Evolutionary conservation across 53 echinoderm and acorn worm species (phyloP), one percentile per base, ranked within the genome.

Genomic region (Echinometra lucunter): DNA sequence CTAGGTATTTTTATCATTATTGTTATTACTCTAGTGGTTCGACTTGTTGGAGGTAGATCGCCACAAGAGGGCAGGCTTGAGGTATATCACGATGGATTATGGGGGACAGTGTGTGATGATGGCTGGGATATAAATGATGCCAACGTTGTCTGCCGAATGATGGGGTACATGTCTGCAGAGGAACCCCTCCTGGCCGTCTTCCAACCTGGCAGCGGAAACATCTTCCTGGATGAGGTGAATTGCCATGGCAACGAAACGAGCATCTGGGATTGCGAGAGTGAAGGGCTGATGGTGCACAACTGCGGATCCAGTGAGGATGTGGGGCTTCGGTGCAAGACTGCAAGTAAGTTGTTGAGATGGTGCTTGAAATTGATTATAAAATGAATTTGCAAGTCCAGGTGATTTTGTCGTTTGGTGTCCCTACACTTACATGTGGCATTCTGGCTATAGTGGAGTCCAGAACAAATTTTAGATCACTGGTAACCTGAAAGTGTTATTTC

Each of bases 61-160:
- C 93, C 93, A 7, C 55, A 45, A 57, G 93, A 92, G 47, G 93
- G 93, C 53, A 49, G 93, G 37, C 56, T 92, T 17, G 93, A 92
- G 45, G 93, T 92, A 10, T 75, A 75, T 10, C n/a, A 49, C 56
- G 16, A 92, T 30, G 93, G 93, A 37, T 13, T 18, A 12, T 92
- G 93, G 93, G 80, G 93, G 18, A 92, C 93, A 30, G 57, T 92
- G 19, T 92, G 93, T 37, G 93, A 92, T 16, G 93, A 92, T 55
- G 37, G 27, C 19, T 92, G 93, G 93, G 93, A 57, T 49, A 47
- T 78, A 18, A 15, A 67, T 2, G 92, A 92, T 57, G 92, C 92
- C 35, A 47, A 55, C 35, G 92, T 92, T 7, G 80, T 78, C 23
- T 92, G 92, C 15, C 53, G 78, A 30, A 78, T 78, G 92, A 57